These are phyloP conservation scores for Cettia cetti DNA, from an alignment of 2,113 vertebrate species.

Conservation along the genomic window DNA sequence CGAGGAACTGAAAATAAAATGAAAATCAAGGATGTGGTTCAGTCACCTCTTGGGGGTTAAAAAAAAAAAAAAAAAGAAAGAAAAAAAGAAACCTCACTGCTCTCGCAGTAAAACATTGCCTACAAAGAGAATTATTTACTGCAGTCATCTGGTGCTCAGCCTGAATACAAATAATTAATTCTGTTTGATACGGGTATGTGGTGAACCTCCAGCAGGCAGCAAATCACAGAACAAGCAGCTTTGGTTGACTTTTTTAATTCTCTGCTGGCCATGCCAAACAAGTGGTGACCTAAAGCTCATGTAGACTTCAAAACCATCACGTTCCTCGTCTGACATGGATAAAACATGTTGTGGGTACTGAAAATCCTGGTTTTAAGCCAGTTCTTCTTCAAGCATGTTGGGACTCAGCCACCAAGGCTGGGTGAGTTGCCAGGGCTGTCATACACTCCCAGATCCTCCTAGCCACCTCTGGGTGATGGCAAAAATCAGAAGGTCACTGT, in stretches of 20 bases:
- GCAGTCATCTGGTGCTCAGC: not conserved
- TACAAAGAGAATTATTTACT: constrained; percentile 28
- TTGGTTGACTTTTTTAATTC: not conserved
- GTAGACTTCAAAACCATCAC: not conserved
- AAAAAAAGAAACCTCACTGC: not conserved
- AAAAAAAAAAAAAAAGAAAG: too few relatives aligned
- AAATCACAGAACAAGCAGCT: not conserved
- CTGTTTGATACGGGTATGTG: rapidly evolving
- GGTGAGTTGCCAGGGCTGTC: not conserved
- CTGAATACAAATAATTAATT: not conserved
- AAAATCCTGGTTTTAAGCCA: not conserved
- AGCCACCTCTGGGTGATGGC: not conserved
- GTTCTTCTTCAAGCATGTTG: not conserved
- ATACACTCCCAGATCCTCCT: not conserved
- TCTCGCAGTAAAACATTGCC: not conserved
- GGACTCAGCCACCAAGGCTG: rapidly evolving
- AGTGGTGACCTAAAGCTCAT: not conserved
- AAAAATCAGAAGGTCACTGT: not conserved
- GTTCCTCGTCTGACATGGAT: not conserved
- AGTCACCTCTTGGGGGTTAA: not conserved
- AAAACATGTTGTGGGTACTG: not conserved
- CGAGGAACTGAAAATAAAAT: not conserved
- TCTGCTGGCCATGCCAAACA: not conserved
- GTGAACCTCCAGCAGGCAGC: not conserved
- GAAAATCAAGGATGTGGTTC: not conserved